Conservation (phyloP, 2,113 vertebrate species). For the Coptodon bakossiorum region DNA sequence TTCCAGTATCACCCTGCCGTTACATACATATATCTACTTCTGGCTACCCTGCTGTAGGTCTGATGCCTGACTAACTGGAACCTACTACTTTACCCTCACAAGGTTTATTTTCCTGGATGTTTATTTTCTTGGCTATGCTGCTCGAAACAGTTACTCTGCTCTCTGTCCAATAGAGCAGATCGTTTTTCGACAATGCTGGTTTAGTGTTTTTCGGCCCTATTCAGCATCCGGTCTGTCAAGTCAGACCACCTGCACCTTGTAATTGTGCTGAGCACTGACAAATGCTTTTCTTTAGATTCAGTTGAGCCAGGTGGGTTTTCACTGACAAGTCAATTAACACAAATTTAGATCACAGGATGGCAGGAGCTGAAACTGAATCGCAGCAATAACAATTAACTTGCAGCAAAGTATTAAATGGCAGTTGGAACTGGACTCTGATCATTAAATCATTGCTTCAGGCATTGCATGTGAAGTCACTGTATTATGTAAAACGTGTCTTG, state of each 20-base stretch:
- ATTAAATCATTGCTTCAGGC: background rate
- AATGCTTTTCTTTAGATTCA: background rate
- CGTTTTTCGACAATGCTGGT: background rate
- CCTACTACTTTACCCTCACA: background rate
- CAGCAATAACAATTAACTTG: background rate
- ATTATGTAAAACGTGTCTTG: background rate
- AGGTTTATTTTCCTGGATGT: background rate
- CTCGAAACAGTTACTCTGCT: background rate
- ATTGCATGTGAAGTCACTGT: background rate
- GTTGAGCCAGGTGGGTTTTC: conserved; percentile 2
- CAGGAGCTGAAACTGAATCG: background rate
- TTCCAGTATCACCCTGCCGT: background rate
- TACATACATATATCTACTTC: background rate
- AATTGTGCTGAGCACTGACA: background rate
- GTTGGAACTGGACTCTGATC: background rate
- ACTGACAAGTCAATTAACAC: background rate
- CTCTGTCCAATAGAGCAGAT: background rate
- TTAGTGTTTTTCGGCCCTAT: background rate
- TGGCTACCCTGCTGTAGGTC: background rate
- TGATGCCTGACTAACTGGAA: background rate
- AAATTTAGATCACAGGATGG: background rate
- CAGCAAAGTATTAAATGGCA: background rate
- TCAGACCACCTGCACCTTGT: conserved; percentile 10
- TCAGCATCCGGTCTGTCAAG: conserved; percentile 30
- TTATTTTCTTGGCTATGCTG: background rate